Percentiles rank a stretch among this genome's conserved stretches.
Evolutionary conservation across 2,797 vertebrate genomes (phyloP).

Genomic region (Propithecus perrieri): DNA sequence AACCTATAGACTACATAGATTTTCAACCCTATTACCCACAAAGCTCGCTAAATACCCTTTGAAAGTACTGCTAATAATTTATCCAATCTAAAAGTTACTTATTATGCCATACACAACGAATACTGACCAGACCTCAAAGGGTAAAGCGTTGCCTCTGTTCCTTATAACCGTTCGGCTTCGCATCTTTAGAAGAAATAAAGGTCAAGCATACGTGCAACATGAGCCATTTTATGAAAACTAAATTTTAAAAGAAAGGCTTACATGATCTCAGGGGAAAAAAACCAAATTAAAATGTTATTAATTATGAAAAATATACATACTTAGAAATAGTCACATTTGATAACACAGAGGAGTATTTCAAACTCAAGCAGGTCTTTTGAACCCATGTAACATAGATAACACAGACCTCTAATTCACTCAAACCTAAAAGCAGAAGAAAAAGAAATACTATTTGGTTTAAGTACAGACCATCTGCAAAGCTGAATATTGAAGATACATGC

Average conservation of each 20-base stretch:
- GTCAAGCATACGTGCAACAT: neutral
- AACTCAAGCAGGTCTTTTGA: constrained; percentile 2
- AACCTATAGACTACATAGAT: neutral
- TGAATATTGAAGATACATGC: neutral
- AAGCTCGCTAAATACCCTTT: constrained; percentile 3
- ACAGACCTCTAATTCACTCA: neutral
- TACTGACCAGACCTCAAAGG: neutral
- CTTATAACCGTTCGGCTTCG: neutral
- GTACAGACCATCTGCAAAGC: neutral
- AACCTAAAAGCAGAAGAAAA: constrained; percentile 3
- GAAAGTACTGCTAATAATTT: neutral
- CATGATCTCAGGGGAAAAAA: neutral
- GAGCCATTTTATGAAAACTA: neutral
- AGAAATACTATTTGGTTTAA: neutral
- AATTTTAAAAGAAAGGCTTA: neutral
- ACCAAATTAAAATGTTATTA: neutral
- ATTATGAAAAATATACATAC: neutral
- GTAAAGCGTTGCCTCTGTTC: neutral
- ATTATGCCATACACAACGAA: neutral
- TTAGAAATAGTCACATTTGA: neutral
- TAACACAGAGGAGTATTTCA: neutral
- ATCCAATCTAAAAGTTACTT: neutral
- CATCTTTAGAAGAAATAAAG: neutral
- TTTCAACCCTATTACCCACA: neutral
- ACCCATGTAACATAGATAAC: neutral